phyloP scores from a whole-genome alignment of 2,888 invertebrate genomes.

The Steinernema carpocapsae region DNA sequence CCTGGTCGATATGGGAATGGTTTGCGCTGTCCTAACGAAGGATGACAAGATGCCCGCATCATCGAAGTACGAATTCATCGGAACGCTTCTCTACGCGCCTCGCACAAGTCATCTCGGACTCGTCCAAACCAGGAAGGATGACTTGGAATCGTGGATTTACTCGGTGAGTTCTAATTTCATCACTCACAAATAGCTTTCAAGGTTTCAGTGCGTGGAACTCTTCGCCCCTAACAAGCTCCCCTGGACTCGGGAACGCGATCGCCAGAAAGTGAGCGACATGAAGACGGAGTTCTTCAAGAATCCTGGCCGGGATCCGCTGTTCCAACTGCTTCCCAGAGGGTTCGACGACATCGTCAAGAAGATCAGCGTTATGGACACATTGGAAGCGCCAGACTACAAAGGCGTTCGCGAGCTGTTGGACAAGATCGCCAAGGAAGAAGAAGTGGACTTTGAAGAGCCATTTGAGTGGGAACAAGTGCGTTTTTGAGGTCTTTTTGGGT shows the following conservation, averaged over 20 bases:
- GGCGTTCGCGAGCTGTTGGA: not conserved
- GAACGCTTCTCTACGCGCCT: not conserved
- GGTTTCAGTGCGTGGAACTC: not conserved
- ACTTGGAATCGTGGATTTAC: slow-evolving; percentile 26
- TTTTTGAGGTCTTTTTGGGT: not conserved
- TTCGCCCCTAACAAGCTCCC: slow-evolving; percentile 10
- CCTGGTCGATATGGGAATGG: slow-evolving; percentile 19
- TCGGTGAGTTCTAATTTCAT: not conserved
- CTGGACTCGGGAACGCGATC: not conserved
- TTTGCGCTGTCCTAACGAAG: not conserved
- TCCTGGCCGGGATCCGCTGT: not conserved
- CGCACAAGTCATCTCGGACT: slow-evolving; percentile 1
- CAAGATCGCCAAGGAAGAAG: not conserved
- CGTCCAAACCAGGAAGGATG: slow-evolving; percentile 16
- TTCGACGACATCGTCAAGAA: not conserved
- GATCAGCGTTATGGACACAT: not conserved
- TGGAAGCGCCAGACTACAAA: not conserved
- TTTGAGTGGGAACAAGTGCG: not conserved
- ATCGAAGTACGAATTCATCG: slow-evolving; percentile 23
- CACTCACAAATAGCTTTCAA: not conserved
- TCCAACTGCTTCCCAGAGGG: not conserved
- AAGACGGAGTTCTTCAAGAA: not conserved
- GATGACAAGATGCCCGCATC: not conserved
- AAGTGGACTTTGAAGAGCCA: not conserved
- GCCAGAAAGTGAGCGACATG: not conserved